A percentile compares a stretch with the other conserved stretches of the same genome.
These are phyloP conservation scores for Pseudolycoriella hygida DNA, from an alignment of 2,888 invertebrate genomes.

Conservation along the genomic window DNA sequence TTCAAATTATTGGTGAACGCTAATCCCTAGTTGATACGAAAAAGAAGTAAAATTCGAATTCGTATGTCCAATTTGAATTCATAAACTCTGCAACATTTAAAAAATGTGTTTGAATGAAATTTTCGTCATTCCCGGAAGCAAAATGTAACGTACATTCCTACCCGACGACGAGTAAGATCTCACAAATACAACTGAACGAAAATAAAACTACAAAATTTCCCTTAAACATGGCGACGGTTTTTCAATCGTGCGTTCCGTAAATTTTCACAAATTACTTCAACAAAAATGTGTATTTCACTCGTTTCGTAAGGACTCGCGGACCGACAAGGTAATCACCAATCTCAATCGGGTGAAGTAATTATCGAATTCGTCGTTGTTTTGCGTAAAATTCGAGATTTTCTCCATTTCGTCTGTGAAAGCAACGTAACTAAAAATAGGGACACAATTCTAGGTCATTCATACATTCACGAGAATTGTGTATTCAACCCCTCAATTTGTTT, in stretches of 20 bases:
- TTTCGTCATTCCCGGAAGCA: no score
- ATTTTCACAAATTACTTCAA: neutral
- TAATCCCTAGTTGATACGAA: no score
- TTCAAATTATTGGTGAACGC: no score
- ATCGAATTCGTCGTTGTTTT: neutral
- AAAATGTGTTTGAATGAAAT: no score
- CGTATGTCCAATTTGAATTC: no score
- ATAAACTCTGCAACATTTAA: no score
- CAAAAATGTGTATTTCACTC: neutral
- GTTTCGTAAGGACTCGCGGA: neutral
- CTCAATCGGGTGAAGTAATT: neutral
- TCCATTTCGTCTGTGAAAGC: neutral
- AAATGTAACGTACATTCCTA: no score
- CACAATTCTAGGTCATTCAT: neutral
- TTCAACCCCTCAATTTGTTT: neutral
- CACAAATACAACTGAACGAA: no score
- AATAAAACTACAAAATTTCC: neutral
- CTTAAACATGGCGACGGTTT: neutral
- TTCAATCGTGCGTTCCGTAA: neutral
- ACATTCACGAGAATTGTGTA: neutral
- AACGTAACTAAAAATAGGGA: neutral
- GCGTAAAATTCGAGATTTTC: neutral
- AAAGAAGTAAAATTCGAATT: no score
- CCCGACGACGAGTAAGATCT: no score
- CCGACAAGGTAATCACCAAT: neutral